Conservation (phyloP, 2,113 vertebrate genomes). For the Lycocorax pyrrhopterus region DNA sequence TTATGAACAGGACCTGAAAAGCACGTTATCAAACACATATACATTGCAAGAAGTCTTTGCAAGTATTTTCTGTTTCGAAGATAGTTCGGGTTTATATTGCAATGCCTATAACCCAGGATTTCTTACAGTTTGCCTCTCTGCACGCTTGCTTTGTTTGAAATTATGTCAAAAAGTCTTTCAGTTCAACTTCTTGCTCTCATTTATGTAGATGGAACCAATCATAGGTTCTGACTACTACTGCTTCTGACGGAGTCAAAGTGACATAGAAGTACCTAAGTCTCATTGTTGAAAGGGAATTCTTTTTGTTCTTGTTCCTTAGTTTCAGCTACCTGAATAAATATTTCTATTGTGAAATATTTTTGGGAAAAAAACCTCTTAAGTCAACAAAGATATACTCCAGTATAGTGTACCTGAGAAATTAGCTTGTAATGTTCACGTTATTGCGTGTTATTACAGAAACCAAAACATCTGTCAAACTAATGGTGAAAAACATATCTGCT, state of each 20-base stretch:
- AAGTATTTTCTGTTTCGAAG: not conserved
- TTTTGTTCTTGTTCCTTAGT: not conserved
- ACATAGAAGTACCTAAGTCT: accelerated
- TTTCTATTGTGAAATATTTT: not conserved
- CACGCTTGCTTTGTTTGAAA: not conserved
- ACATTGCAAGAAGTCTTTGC: not conserved
- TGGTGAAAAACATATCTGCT: not conserved
- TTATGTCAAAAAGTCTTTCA: accelerated
- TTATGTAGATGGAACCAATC: accelerated
- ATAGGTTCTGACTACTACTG: not conserved
- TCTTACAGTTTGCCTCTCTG: not conserved
- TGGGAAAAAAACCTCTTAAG: not conserved
- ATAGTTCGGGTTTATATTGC: not conserved
- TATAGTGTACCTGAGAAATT: not conserved
- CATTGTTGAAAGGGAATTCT: accelerated
- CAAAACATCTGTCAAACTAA: not conserved
- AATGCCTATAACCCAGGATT: not conserved
- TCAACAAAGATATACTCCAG: not conserved
- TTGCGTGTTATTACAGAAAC: not conserved
- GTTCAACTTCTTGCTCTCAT: accelerated
- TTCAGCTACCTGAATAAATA: not conserved
- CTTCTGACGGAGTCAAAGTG: not conserved
- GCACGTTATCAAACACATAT: accelerated
- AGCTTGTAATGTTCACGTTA: not conserved
- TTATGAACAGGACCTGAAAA: not conserved